Base-by-base conservation (phyloP, 2,797 vertebrate genomes). In the Mormyrus hasselquistii region DNA sequence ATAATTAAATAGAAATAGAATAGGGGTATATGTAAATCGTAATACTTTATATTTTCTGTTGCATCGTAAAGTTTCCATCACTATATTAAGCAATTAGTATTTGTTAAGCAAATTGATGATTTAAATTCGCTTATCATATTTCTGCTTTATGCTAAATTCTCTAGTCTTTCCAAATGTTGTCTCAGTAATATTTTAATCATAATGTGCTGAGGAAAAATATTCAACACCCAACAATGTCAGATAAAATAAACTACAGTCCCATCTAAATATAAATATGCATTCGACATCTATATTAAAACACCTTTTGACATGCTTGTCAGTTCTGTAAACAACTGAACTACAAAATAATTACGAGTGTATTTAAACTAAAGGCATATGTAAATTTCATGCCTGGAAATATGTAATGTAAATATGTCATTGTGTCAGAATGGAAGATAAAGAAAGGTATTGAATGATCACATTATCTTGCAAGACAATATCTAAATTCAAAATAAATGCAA, bases 371-470 rank as follows among this genome's bases (percentile, higher is more conserved):
- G 49, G 84, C 84, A 53, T 86, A 52, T 86, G 52, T 86, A 34
- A 55, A 87, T 87, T 87, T 87, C 16, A 87, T 87, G 38, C 19
- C 53, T n/a, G 86, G 52, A 87, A 57, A 19, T 57, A 38, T 59
- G 29, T 57, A 87, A 57, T 87, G 53, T 87, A 87, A 87, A 57
- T 87, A 57, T 59, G 86, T 87, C 49, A 85, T n/a, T 85, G 52
- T 57, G 86, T 85, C 82, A 85, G 34, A 86, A 38, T 55, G 12
- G 25, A 59, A 57, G 29, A n/a, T n/a, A 87, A 59, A 22, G 55
- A 50, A 50, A 10, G 49, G 7, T 50, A 50, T 12, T 10, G 49
- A 10, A 50, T 22, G 55, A 59, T 59, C 19, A 59, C 55, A 8
- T 59, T 59, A 59, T 59, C 44, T 52, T 44, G 47, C 44, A 85